These are phyloP conservation scores for Ceryle rudis DNA, from an alignment of 2,797 vertebrate genomes.

Conservation along the genomic window DNA sequence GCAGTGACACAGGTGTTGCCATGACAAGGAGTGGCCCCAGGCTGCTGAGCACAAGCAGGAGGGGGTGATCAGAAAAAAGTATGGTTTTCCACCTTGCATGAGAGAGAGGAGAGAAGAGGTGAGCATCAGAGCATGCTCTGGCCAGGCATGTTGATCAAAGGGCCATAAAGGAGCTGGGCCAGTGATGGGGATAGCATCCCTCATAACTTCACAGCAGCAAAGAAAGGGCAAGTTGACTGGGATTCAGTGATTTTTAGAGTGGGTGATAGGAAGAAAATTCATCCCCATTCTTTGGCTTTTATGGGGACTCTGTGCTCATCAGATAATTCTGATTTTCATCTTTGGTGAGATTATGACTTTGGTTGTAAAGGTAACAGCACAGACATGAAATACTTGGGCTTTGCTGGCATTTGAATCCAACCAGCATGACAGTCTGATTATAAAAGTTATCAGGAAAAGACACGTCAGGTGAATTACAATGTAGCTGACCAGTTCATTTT, in stretches of 20 bases:
- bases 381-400: background rate
- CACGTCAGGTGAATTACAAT: background rate
- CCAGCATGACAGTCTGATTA: accelerated
- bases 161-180: background rate
- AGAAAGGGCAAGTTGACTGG: background rate
- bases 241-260: background rate
- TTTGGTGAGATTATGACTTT: background rate
- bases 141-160: background rate
- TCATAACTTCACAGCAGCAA: background rate
- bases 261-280: background rate
- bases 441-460: background rate
- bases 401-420: background rate
- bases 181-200: background rate
- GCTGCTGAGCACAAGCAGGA: background rate
- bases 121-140: background rate
- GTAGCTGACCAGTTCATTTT: background rate
- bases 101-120: background rate
- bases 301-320: background rate
- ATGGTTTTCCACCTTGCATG: background rate
- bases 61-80: background rate
- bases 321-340: background rate
- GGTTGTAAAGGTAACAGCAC: background rate
- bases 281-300: background rate
- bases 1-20: accelerated
- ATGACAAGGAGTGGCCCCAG: background rate